phyloP scores from a whole-genome alignment of 2,113 vertebrate species.

The Oreochromis aureus region DNA sequence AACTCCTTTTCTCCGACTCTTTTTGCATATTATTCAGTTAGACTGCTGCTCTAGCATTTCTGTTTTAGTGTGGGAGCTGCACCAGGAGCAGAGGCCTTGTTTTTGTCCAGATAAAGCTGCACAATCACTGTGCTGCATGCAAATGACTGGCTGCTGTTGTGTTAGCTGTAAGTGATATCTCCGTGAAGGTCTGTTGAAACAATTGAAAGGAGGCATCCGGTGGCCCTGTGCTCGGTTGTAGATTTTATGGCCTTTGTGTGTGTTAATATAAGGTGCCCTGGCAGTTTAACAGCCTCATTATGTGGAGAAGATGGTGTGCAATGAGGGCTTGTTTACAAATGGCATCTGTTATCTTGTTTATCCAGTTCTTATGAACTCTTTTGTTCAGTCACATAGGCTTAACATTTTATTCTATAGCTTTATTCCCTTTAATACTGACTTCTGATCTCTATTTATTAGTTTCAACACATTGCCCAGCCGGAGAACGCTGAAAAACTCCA shows the following conservation, averaged over 20 bases:
- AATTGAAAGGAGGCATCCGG: constrained; percentile 20
- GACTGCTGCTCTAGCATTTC: background rate
- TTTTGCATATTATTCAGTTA: background rate
- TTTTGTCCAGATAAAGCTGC: constrained; percentile 21
- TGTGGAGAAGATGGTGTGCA: background rate
- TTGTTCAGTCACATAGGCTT: background rate
- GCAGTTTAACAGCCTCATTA: constrained; percentile 38
- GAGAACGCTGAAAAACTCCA: constrained; percentile 90
- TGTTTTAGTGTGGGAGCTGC: background rate
- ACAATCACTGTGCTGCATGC: constrained; percentile 41
- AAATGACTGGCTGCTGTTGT: constrained; percentile 46
- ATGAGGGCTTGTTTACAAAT: constrained; percentile 2
- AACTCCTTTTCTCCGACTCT: background rate
- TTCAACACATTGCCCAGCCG: constrained; percentile 88
- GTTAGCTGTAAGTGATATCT: constrained; percentile 36
- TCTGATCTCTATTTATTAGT: constrained; percentile 56
- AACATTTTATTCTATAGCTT: background rate
- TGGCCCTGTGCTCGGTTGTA: constrained; percentile 16
- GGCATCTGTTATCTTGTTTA: constrained; percentile 39
- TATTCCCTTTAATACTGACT: background rate
- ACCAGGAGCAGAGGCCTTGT: constrained; percentile 6
- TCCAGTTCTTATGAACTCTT: background rate
- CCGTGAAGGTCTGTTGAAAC: constrained; percentile 48
- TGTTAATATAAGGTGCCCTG: constrained; percentile 27
- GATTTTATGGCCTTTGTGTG: constrained; percentile 39